phyloP scores from a whole-genome alignment of 2,888 invertebrate genomes.

The Muscina levida region DNA sequence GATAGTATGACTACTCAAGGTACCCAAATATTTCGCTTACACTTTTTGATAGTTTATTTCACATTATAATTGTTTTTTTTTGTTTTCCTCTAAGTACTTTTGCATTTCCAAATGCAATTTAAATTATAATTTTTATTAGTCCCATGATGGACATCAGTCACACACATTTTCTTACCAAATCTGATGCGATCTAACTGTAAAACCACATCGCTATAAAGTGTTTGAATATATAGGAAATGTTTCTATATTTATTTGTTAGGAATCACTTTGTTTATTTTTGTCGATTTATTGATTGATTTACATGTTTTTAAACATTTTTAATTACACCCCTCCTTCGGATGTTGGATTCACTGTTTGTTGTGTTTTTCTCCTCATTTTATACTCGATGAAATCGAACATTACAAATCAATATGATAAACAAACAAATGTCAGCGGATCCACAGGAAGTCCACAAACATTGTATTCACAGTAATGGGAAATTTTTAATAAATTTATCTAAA shows the following conservation, averaged over 20 bases:
- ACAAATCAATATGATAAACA: not conserved
- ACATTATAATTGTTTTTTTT: no score
- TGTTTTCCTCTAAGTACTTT: no score
- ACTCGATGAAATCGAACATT: slow-evolving; percentile 25
- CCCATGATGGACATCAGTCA: no score
- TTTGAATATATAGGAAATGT: no score
- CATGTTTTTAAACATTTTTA: slow-evolving; percentile 59
- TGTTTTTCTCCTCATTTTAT: slow-evolving; percentile 1
- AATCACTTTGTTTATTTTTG: not conserved
- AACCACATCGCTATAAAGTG: no score
- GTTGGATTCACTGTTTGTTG: slow-evolving; percentile 8
- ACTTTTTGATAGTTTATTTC: no score
- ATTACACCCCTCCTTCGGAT: slow-evolving; percentile 46
- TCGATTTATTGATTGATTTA: slow-evolving; percentile 34
- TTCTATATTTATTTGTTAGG: not conserved
- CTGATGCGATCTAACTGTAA: no score
- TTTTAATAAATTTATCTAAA: not conserved
- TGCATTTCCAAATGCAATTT: no score
- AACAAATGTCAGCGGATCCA: not conserved
- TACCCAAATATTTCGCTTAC: no score
- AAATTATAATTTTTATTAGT: no score
- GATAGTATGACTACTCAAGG: no score
- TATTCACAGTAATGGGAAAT: not conserved
- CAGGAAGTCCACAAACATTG: slow-evolving; percentile 2
- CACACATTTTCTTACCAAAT: no score